Conservation (phyloP, 2,113 vertebrate genomes). For the Sinocyclocheilus maitianheensis region DNA sequence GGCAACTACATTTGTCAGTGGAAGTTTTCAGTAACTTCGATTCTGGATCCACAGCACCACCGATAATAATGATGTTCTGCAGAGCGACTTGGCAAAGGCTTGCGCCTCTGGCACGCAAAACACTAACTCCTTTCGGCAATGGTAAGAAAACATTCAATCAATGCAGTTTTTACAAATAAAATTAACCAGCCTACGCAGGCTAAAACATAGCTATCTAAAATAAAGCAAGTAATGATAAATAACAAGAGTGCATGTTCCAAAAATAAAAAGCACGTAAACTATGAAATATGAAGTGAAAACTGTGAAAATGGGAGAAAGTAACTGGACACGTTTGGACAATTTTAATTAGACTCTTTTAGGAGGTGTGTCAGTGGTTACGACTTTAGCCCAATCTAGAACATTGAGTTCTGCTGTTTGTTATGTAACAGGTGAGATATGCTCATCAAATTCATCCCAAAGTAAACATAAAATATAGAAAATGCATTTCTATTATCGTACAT, state of each 20-base stretch:
- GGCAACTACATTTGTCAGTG: background rate
- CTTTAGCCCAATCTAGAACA: background rate
- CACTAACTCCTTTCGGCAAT: conserved; percentile 54
- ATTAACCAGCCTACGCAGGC: no score
- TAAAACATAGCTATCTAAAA: background rate
- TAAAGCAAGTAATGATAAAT: background rate
- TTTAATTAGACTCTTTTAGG: no score
- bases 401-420: conserved; percentile 16
- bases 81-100: conserved; percentile 79
- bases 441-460: background rate
- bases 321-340: background rate
- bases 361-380: background rate
- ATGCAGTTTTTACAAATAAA: background rate
- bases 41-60: background rate
- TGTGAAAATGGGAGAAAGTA: background rate
- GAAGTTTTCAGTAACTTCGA: background rate
- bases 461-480: background rate
- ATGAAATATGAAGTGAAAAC: background rate
- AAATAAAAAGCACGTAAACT: background rate
- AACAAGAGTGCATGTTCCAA: no score
- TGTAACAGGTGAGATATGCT: background rate
- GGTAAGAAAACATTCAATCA: conserved; percentile 60
- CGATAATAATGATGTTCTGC: conserved; percentile 74
- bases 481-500: background rate
- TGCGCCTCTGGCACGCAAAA: conserved; percentile 72